phyloP scores from a whole-genome alignment of 2,888 invertebrate species.

The Papilio gigon region DNA sequence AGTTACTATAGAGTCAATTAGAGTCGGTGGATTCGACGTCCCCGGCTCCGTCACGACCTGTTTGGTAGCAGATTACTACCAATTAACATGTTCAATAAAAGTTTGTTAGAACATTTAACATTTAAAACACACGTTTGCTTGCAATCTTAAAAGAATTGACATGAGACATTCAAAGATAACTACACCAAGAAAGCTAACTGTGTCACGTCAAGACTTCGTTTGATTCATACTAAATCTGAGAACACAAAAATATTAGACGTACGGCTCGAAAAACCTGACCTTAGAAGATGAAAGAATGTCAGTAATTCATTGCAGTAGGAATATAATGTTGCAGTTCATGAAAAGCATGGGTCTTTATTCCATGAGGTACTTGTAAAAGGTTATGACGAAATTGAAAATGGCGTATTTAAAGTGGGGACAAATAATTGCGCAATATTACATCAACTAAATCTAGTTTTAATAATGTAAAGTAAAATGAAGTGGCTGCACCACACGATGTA shows the following conservation, averaged over 20 bases:
- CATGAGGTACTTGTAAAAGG: not conserved
- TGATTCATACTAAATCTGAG: slow-evolving; percentile 5
- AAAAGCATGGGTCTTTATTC: not conserved
- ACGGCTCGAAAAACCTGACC: not conserved
- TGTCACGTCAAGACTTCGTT: no score
- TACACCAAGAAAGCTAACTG: not conserved
- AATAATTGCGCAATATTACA: slow-evolving; percentile 18
- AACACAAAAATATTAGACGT: not conserved
- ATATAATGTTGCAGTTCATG: no score
- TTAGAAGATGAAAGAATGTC: no score
- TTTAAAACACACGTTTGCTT: not conserved
- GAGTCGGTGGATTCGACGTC: not conserved
- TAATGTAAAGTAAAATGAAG: no score
- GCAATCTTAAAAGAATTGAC: not conserved
- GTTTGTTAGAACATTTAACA: not conserved
- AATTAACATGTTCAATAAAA: not conserved
- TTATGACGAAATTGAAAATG: not conserved
- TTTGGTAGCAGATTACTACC: not conserved
- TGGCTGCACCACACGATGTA: not conserved
- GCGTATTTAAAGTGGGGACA: not conserved
- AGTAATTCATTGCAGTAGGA: no score
- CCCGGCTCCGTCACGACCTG: not conserved
- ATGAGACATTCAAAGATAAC: not conserved
- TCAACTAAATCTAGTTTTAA: not conserved
- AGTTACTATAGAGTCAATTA: not conserved